Conservation (phyloP, 1,140 invertebrate species). For the Lepidostoma basale region DNA sequence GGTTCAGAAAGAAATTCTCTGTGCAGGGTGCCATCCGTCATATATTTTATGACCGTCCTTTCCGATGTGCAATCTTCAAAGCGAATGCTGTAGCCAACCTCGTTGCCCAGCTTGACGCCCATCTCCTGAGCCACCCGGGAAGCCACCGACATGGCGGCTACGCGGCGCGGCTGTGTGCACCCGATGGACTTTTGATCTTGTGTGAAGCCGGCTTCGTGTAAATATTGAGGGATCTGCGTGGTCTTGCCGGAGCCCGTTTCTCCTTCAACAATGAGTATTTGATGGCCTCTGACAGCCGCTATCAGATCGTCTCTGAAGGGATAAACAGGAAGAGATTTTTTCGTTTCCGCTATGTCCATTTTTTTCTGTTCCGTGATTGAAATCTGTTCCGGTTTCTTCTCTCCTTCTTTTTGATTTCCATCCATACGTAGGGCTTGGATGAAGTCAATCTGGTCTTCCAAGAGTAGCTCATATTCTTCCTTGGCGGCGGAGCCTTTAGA, state of each 20-base stretch:
- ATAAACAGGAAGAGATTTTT: constrained; percentile 92
- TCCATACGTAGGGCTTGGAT: constrained; percentile 91
- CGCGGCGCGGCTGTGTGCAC: constrained; percentile 95
- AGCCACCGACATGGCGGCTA: constrained; percentile 99
- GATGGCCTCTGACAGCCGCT: constrained; percentile 85
- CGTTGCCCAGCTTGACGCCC: constrained; percentile 96
- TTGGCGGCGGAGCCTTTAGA: constrained; percentile 76
- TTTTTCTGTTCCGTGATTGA: constrained; percentile 77
- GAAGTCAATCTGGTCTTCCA: constrained; percentile 98
- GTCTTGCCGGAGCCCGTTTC: constrained; percentile 99
- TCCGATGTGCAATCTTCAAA: constrained; percentile 99
- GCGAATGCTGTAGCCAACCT: constrained; percentile 98
- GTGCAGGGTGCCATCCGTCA: constrained; percentile 99
- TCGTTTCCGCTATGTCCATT: constrained; percentile 89
- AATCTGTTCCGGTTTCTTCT: constrained; percentile 64
- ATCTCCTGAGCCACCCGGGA: constrained; percentile 99
- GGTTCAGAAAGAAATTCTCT: constrained; percentile 97
- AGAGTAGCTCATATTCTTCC: constrained; percentile 90
- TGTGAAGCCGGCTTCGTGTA: constrained; percentile 90
- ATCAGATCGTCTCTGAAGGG: constrained; percentile 91
- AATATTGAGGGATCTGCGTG: constrained; percentile 98
- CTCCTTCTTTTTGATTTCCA: constrained; percentile 71
- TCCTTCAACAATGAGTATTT: constrained; percentile 96
- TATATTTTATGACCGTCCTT: constrained; percentile 97
- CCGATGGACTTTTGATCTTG: constrained; percentile 85